phyloP scores from a whole-genome alignment of 2,888 invertebrate genomes.

The Seladonia tumulorum region DNA sequence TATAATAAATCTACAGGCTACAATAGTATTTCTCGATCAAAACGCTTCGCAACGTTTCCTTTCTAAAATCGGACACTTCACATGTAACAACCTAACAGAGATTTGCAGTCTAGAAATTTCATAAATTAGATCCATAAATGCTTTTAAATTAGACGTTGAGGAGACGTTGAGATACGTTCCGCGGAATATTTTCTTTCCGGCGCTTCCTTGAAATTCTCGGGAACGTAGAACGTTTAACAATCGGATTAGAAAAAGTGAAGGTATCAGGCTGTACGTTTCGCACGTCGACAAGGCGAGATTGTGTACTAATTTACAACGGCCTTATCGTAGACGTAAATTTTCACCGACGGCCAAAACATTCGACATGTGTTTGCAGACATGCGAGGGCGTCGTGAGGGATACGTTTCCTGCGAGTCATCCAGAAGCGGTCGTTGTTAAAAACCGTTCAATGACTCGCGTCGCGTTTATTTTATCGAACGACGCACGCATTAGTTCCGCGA shows the following conservation, averaged over 20 bases:
- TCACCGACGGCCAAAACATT: constrained; percentile 44
- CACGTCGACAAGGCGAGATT: constrained; percentile 33
- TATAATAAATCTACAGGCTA: no score
- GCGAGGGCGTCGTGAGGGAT: constrained; percentile 27
- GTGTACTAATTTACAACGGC: constrained; percentile 51
- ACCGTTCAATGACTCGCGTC: constrained; percentile 18
- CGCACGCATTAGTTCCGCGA: background rate
- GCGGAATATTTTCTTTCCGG: background rate
- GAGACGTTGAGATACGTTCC: background rate
- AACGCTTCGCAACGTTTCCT: no score
- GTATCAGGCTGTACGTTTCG: constrained; percentile 13
- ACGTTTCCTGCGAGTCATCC: constrained; percentile 62
- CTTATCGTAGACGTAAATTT: constrained; percentile 70
- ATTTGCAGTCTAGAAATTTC: no score
- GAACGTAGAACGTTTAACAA: constrained; percentile 2
- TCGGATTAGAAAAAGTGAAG: constrained; percentile 15
- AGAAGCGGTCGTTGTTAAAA: constrained; percentile 4
- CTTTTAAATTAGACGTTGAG: background rate
- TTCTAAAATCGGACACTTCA: no score
- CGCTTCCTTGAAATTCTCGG: background rate
- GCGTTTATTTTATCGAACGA: background rate
- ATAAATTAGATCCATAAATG: no score
- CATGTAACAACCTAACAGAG: no score
- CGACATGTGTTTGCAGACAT: constrained; percentile 55
- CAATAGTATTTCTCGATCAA: no score